phyloP scores from a whole-genome alignment of 2,888 invertebrate genomes.

The Melipona bicolor region DNA sequence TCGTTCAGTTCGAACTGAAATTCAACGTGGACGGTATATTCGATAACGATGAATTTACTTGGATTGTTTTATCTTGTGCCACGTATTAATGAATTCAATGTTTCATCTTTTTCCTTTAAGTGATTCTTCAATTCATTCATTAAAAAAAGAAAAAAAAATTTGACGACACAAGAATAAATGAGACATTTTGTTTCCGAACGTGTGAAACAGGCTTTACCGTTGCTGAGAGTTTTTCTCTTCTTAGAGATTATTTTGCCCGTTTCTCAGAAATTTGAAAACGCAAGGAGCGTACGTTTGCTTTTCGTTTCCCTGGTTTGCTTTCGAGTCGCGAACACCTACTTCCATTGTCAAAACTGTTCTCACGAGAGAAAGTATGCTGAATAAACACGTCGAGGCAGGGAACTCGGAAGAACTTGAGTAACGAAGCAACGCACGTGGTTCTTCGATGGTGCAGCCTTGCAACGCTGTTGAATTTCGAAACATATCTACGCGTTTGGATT shows the following conservation, averaged over 20 bases:
- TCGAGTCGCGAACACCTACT: neutral
- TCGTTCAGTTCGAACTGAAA: too few species aligned
- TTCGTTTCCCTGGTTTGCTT: neutral
- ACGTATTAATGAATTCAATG: too few species aligned
- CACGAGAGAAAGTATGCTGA: neutral
- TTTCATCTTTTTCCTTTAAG: too few species aligned
- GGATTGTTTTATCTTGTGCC: too few species aligned
- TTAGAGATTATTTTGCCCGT: neutral
- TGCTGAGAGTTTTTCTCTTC: neutral
- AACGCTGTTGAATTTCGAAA: neutral
- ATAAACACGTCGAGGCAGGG: constrained; percentile 10
- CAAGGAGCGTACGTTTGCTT: neutral
- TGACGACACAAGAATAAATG: too few species aligned
- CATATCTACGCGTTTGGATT: neutral
- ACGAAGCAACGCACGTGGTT: neutral
- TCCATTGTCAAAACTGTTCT: constrained; percentile 12
- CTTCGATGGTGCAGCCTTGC: neutral
- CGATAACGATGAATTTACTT: too few species aligned
- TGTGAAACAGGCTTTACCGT: too few species aligned
- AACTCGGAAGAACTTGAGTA: constrained; percentile 8
- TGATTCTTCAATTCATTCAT: too few species aligned
- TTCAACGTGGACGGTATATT: too few species aligned
- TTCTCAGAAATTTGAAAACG: neutral
- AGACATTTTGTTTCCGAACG: too few species aligned
- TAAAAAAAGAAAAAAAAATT: too few species aligned